Evolutionary conservation across 1,140 invertebrate genomes (phyloP).

Genomic region (Drosophila paulistorum): DNA sequence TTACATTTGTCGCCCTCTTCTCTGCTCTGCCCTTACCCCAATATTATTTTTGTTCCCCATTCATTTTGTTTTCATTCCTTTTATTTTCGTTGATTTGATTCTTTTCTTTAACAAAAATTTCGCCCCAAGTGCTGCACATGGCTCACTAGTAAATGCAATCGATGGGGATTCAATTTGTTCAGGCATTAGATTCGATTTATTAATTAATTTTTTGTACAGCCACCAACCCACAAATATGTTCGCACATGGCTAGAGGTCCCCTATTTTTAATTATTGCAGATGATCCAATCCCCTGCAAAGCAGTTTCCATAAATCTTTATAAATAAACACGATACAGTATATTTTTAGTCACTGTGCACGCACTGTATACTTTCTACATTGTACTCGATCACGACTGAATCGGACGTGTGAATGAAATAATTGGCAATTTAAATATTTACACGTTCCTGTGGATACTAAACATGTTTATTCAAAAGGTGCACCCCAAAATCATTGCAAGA

Average conservation of each 20-base stretch:
- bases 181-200: constrained; percentile 69
- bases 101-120: constrained; percentile 15
- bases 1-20: constrained; percentile 35
- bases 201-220: constrained; percentile 63
- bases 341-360: too few species aligned
- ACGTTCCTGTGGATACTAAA: too few species aligned
- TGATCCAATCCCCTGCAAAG: neutral
- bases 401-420: too few species aligned
- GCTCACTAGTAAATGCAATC: constrained; percentile 62
- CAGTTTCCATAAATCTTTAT: neutral
- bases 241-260: too few species aligned
- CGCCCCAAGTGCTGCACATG: constrained; percentile 45
- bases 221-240: neutral
- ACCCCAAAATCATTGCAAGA: too few species aligned
- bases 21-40: constrained; percentile 3
- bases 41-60: constrained; percentile 7
- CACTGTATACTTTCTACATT: too few species aligned
- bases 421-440: too few species aligned
- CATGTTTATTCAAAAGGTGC: too few species aligned
- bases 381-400: too few species aligned
- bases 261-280: too few species aligned
- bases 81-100: constrained; percentile 19
- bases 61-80: constrained; percentile 22
- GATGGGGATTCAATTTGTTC: constrained; percentile 63
- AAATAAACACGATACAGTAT: too few species aligned